Conservation (phyloP, 2,888 invertebrate species). For the Anoncus sp. region DNA sequence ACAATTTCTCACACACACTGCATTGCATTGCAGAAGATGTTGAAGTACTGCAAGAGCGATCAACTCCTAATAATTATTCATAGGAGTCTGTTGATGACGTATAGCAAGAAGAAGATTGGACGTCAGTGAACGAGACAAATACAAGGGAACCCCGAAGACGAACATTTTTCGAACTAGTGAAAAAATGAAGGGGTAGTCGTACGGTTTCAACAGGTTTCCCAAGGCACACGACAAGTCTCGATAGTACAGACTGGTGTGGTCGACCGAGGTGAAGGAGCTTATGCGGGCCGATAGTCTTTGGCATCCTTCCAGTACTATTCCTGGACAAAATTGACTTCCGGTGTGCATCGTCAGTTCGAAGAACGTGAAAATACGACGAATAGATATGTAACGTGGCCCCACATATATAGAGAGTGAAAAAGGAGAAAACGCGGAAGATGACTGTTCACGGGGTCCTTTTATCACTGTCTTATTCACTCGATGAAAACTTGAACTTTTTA, state of each 20-base stretch:
- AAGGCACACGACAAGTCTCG: conserved; percentile 47
- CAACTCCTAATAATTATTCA: neutral
- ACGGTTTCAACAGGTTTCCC: conserved; percentile 61
- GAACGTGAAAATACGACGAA: conserved; percentile 41
- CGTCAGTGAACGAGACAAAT: neutral
- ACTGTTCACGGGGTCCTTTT: conserved; percentile 5
- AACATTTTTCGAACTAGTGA: conserved; percentile 26
- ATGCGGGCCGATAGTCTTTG: conserved; percentile 54
- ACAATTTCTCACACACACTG: too few relatives aligned
- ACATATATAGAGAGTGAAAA: conserved; percentile 23
- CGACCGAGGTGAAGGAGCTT: conserved; percentile 31
- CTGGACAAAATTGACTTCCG: conserved; percentile 56
- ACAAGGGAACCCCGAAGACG: conserved; percentile 10
- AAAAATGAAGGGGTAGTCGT: conserved; percentile 39
- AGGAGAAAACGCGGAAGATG: neutral
- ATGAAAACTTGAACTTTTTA: neutral
- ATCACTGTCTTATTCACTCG: conserved; percentile 16
- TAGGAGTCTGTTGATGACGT: neutral
- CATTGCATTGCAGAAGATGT: too few relatives aligned
- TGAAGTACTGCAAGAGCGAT: too few relatives aligned
- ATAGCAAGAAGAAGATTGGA: neutral
- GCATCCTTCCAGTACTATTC: conserved; percentile 59
- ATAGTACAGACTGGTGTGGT: conserved; percentile 41
- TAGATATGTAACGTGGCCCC: conserved; percentile 4
- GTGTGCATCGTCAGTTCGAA: conserved; percentile 47